These are phyloP conservation scores for Synergus japonicus DNA, from an alignment of 2,888 invertebrate genomes.

Conservation along the genomic window DNA sequence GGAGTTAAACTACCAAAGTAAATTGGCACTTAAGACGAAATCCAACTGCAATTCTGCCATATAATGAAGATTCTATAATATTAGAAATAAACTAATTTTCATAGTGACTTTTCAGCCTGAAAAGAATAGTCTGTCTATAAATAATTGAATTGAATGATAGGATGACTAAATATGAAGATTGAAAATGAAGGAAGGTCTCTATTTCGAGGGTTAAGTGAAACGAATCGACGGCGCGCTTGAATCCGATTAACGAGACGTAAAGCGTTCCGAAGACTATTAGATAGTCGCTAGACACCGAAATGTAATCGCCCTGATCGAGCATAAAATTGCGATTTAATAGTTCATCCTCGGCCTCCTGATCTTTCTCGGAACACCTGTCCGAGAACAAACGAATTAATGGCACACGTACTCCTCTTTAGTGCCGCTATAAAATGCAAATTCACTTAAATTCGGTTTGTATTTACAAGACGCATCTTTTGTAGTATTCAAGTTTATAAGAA, in stretches of 20 bases:
- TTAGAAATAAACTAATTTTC: neutral
- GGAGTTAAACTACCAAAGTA: constrained; percentile 14
- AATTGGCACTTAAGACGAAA: constrained; percentile 21
- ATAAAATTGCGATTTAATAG: constrained; percentile 74
- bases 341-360: constrained; percentile 53
- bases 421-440: constrained; percentile 29
- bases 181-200: neutral
- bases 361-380: constrained; percentile 67
- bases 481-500: neutral
- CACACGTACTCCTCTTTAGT: constrained; percentile 49
- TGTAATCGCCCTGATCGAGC: constrained; percentile 66
- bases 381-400: constrained; percentile 68
- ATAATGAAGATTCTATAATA: neutral
- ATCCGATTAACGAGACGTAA: constrained; percentile 62
- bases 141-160: neutral
- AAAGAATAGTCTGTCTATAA: too few relatives aligned
- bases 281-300: constrained; percentile 57
- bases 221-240: constrained; percentile 48
- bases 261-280: constrained; percentile 52
- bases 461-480: neutral
- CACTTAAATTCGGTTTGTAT: neutral
- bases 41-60: neutral
- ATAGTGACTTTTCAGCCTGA: too few relatives aligned
- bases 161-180: neutral
- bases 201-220: constrained; percentile 44